A percentile compares a stretch with the other conserved stretches of the same genome.
Evolutionary conservation across 2,888 invertebrate genomes (phyloP).

Genomic region (Heteromurus nitidus): DNA sequence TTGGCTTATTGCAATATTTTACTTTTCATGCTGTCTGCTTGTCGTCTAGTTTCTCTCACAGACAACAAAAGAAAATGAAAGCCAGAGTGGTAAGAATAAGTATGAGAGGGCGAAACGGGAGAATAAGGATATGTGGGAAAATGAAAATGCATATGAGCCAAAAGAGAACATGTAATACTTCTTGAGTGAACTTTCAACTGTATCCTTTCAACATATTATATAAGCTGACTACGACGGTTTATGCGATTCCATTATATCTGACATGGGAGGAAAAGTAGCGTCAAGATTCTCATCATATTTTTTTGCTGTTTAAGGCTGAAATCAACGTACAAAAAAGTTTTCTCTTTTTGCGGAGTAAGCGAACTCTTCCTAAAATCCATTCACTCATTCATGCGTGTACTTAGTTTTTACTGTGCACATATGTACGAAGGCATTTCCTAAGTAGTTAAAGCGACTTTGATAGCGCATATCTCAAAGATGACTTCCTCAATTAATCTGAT

Average conservation of each 20-base stretch:
- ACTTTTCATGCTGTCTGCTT: slow-evolving; percentile 31
- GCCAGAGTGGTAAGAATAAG: neutral
- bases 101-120: neutral
- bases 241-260: neutral
- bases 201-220: neutral
- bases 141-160: neutral
- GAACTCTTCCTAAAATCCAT: too few species aligned
- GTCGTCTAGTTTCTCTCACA: slow-evolving; percentile 1
- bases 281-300: slow-evolving; percentile 5
- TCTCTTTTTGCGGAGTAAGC: slow-evolving; percentile 15
- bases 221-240: neutral
- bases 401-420: too few species aligned
- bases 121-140: neutral
- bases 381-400: too few species aligned
- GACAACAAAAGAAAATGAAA: slow-evolving; percentile 22
- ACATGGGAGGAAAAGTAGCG: neutral
- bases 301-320: slow-evolving; percentile 22
- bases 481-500: too few species aligned
- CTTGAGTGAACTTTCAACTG: slow-evolving; percentile 14
- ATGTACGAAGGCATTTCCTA: too few species aligned
- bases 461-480: too few species aligned
- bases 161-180: slow-evolving; percentile 28
- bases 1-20: slow-evolving; percentile 39
- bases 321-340: slow-evolving; percentile 1
- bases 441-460: too few species aligned